A percentile compares a stretch with the other conserved stretches of the same genome.
Conservation (phyloP, 2,888 invertebrate species). For the Isoperla grammatica region DNA sequence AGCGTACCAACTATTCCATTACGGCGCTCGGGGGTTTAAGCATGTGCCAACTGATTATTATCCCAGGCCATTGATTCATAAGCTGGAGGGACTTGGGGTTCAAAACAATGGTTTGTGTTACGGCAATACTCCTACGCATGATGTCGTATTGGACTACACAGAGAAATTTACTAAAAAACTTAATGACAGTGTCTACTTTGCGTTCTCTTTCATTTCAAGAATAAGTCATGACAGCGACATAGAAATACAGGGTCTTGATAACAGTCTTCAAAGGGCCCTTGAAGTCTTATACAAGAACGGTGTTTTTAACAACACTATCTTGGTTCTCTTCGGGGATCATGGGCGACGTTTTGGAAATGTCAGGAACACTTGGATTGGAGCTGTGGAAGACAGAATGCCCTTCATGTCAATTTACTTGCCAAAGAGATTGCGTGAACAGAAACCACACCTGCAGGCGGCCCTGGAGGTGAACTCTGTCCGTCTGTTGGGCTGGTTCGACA, state of each 20-base stretch:
- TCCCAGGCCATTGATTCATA: slow-evolving; percentile 32
- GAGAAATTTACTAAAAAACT: slow-evolving; percentile 37
- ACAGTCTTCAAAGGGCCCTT: not conserved
- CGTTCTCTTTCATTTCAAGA: slow-evolving; percentile 32
- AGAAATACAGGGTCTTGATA: not conserved
- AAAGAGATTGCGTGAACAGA: slow-evolving; percentile 38
- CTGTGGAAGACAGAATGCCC: slow-evolving; percentile 44
- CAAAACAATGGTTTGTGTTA: slow-evolving; percentile 35
- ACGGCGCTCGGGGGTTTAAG: slow-evolving; percentile 16
- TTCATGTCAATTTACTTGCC: slow-evolving; percentile 42
- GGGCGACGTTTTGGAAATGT: slow-evolving; percentile 43
- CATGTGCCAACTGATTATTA: slow-evolving; percentile 19
- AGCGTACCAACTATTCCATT: not conserved
- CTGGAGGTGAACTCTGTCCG: slow-evolving; percentile 38
- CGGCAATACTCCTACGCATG: slow-evolving; percentile 31
- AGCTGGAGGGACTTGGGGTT: slow-evolving; percentile 28
- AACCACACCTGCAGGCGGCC: slow-evolving; percentile 37
- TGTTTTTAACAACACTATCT: slow-evolving; percentile 34
- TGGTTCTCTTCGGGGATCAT: slow-evolving; percentile 42
- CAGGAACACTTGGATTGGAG: slow-evolving; percentile 42
- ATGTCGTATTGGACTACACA: slow-evolving; percentile 37
- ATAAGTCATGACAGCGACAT: slow-evolving; percentile 11
- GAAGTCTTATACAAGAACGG: slow-evolving; percentile 20
- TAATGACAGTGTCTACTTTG: slow-evolving; percentile 36
- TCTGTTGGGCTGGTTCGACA: slow-evolving; percentile 43